Evolutionary conservation across 2,888 invertebrate species (phyloP).

Genomic region (Molorchus minor): DNA sequence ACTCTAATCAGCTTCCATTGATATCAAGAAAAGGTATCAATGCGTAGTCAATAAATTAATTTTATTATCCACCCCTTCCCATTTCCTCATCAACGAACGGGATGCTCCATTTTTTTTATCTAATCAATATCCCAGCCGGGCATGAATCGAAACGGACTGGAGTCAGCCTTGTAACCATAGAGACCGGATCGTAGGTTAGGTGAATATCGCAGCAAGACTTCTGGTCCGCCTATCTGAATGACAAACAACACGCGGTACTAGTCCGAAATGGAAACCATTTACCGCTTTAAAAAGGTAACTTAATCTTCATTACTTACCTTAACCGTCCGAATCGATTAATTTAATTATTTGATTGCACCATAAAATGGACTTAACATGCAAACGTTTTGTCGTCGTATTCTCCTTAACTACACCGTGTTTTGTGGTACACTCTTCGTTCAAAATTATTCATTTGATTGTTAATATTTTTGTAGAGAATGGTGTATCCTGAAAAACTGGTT

Average conservation of each 20-base stretch:
- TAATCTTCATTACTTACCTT: constrained; percentile 42
- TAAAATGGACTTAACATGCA: constrained; percentile 13
- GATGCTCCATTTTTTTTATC: not conserved
- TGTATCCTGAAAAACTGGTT: constrained; percentile 60
- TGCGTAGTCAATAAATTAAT: too few relatives aligned
- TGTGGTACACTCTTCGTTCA: not conserved
- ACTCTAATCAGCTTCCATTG: too few relatives aligned
- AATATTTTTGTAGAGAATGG: constrained; percentile 56
- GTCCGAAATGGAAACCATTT: constrained; percentile 62
- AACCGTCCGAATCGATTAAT: constrained; percentile 45
- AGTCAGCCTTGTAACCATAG: constrained; percentile 21
- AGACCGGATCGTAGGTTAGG: constrained; percentile 17
- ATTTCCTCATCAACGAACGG: too few relatives aligned
- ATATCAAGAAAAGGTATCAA: too few relatives aligned
- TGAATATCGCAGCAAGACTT: constrained; percentile 5
- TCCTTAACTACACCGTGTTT: not conserved
- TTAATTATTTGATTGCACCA: constrained; percentile 29
- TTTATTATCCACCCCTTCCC: too few relatives aligned
- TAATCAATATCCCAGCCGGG: constrained; percentile 16
- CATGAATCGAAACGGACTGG: constrained; percentile 4
- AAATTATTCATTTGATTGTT: constrained; percentile 1
- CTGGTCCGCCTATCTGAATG: constrained; percentile 38
- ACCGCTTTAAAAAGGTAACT: constrained; percentile 61
- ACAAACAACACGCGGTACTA: constrained; percentile 58
- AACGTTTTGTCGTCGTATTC: not conserved